These are phyloP conservation scores for Antechinus stuartii DNA, from an alignment of 2,113 vertebrate species.

Conservation along the genomic window DNA sequence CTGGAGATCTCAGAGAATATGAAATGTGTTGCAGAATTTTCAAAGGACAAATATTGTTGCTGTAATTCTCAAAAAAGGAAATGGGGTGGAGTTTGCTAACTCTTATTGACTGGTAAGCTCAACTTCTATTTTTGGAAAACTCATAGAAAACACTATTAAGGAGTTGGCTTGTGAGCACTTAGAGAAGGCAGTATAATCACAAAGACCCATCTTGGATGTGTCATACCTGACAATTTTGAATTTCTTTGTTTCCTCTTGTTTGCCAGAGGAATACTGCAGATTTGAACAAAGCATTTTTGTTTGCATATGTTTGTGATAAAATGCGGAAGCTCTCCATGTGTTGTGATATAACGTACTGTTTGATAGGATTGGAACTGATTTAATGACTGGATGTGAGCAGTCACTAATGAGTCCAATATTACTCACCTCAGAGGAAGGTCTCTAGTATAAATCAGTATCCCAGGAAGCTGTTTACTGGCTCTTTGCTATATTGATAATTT, in stretches of 20 bases:
- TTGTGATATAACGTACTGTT: not conserved
- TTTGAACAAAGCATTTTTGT: not conserved
- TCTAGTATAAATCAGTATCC: not conserved
- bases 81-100: not conserved
- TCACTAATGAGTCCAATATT: not conserved
- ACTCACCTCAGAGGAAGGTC: not conserved
- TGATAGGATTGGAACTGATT: not conserved
- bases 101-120: not conserved
- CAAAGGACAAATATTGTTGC: not conserved
- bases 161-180: not conserved
- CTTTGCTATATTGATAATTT: not conserved
- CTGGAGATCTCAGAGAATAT: not conserved
- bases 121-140: not conserved
- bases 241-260: not conserved
- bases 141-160: not conserved
- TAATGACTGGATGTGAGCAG: not conserved
- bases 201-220: not conserved
- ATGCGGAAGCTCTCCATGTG: not conserved
- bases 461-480: not conserved
- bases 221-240: not conserved
- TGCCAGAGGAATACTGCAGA: not conserved
- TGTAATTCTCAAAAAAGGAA: not conserved
- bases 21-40: not conserved
- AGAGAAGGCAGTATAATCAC: not conserved
- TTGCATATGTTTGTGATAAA: not conserved